These are phyloP conservation scores for Brachycybe producta DNA, from an alignment of 2,888 invertebrate species.

Conservation along the genomic window DNA sequence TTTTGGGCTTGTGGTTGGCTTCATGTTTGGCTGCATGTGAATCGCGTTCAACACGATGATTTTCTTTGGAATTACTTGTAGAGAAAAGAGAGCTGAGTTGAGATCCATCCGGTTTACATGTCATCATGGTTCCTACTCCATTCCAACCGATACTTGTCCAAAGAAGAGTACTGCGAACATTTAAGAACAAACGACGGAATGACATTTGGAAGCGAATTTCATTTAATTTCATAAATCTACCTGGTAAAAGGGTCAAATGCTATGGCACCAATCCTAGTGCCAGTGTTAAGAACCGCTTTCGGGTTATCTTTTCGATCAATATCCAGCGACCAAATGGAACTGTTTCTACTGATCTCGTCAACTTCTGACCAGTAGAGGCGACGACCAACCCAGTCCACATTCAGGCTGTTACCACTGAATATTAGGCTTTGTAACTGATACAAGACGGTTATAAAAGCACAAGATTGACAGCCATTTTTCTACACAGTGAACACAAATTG, in stretches of 20 bases:
- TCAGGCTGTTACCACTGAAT: conserved; percentile 50
- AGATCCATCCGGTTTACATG: conserved; percentile 33
- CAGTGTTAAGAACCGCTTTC: conserved; percentile 25
- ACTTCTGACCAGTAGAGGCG: conserved; percentile 68
- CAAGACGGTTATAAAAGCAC: conserved; percentile 8
- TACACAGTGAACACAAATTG: no score
- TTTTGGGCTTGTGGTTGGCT: conserved; percentile 13
- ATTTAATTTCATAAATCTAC: conserved; percentile 35
- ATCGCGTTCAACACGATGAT: conserved; percentile 12
- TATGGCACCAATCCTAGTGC: conserved; percentile 47
- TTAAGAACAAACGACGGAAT: not conserved
- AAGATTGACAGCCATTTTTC: no score
- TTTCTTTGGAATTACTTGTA: conserved; percentile 14
- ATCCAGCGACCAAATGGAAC: conserved; percentile 32
- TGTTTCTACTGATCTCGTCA: conserved; percentile 36
- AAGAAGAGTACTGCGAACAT: conserved; percentile 46
- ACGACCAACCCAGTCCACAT: conserved; percentile 77
- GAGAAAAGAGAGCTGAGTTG: conserved; percentile 21
- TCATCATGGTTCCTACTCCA: conserved; percentile 49
- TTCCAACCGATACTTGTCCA: conserved; percentile 58
- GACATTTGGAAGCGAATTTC: not conserved
- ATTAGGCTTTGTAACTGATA: conserved; percentile 41
- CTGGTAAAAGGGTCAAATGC: conserved; percentile 61
- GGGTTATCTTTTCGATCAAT: conserved; percentile 25
- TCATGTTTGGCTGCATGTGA: conserved; percentile 14